These are phyloP conservation scores for Drosophila rufa DNA, from an alignment of 1,140 invertebrate species.

Conservation along the genomic window DNA sequence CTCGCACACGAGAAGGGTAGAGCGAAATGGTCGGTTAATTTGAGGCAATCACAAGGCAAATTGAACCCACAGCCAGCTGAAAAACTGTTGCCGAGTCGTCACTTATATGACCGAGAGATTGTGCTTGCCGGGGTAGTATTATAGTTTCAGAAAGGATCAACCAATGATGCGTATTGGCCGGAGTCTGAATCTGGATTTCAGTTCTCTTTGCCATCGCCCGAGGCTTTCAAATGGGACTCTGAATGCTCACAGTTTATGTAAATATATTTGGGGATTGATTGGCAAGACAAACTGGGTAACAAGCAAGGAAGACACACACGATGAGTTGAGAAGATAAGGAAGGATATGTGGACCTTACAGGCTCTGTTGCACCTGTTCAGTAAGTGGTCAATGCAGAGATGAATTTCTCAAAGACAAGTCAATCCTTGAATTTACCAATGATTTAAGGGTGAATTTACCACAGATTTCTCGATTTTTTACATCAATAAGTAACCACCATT, in stretches of 20 bases:
- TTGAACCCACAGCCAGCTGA: slow-evolving; percentile 52
- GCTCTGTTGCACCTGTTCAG: background rate
- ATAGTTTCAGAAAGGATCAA: slow-evolving; percentile 60
- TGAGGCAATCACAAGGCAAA: slow-evolving; percentile 75
- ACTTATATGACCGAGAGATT: slow-evolving; percentile 5
- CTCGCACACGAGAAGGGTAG: slow-evolving; percentile 24
- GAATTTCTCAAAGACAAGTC: too few relatives aligned
- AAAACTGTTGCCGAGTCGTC: slow-evolving; percentile 38
- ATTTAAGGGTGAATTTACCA: background rate
- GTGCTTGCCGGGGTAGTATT: slow-evolving; percentile 30
- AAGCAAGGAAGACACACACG: background rate
- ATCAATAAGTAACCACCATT: background rate
- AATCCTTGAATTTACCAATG: too few relatives aligned
- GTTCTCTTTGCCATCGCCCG: slow-evolving; percentile 21
- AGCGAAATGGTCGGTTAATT: slow-evolving; percentile 73
- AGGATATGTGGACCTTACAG: too few relatives aligned
- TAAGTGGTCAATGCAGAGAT: too few relatives aligned
- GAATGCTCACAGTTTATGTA: slow-evolving; percentile 31
- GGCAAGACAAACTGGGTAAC: slow-evolving; percentile 11
- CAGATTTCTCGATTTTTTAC: background rate
- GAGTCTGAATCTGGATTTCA: slow-evolving; percentile 14
- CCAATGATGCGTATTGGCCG: slow-evolving; percentile 44
- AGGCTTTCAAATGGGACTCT: slow-evolving; percentile 25
- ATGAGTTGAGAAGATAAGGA: background rate
- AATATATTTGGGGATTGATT: slow-evolving; percentile 31